Evolutionary conservation across 1,140 invertebrate species (phyloP), one percentile per base, ranked within the genome.

Genomic region (Neoseiulus cucumeris): DNA sequence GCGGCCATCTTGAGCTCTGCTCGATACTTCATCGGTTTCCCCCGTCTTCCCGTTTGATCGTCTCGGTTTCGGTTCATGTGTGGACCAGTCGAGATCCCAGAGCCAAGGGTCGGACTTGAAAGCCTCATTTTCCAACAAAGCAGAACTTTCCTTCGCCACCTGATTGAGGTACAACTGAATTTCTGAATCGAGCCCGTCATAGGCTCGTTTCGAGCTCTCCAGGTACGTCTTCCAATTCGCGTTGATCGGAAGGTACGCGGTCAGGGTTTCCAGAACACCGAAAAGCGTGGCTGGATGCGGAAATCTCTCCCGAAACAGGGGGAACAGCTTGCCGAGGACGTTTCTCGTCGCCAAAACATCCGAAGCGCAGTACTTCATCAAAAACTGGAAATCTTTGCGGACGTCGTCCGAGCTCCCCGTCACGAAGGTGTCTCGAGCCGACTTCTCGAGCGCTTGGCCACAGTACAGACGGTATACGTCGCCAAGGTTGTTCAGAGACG

Each of bases 221-320:
- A 95, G 81, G 73, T 96, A 97, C 65, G 82, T 80, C 18, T 79
- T 74, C 93, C 93, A 99, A 75, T 93, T 94, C 6, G 82, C 79
- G 77, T 96, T 97, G 17, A 97, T 82, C 0, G 96, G 95, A 47
- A 99, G 79, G 76, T 93, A 91, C 4, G 86, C 80, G 29, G 81
- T 80, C 68, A 88, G 85, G 77, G 98, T 83, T 77, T 98, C 93
- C 39, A 98, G 74, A 87, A 98, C 96, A 9, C 95, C 96, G 51
- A 87, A 87, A 47, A 97, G 79, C 0, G 92, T 95, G 1, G 91
- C 91, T 1, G 93, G 92, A 82, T 97, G 91, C 2, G 93, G 92
- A 80, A 98, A 97, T 72, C 80, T 79, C 72, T 91, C 80, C 44
- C 82, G 75, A 77, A 91, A 99, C 68, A 89, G 65, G 0, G 91